Evolutionary conservation across 1,140 invertebrate species (phyloP).

Genomic region (Asobara japonica): DNA sequence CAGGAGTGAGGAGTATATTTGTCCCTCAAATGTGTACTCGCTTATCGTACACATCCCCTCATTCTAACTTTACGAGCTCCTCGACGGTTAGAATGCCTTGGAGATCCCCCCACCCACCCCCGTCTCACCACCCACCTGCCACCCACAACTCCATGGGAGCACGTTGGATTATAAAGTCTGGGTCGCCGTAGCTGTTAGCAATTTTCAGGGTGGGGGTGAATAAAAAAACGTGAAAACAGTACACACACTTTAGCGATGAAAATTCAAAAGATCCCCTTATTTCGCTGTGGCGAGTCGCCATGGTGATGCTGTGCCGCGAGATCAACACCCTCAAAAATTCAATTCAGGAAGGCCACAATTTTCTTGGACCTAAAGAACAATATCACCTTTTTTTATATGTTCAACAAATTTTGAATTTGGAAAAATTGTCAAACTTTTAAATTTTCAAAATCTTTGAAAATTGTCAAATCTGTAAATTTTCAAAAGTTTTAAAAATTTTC

Average conservation of each 20-base stretch:
- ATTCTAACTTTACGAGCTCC: neutral
- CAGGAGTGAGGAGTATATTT: neutral
- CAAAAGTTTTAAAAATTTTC: too few species aligned
- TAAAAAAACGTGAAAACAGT: neutral
- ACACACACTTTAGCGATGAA: neutral
- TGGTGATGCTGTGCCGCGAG: neutral
- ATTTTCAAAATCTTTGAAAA: too few species aligned
- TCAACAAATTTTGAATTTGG: too few species aligned
- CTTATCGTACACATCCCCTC: constrained; percentile 10
- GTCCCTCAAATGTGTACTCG: neutral
- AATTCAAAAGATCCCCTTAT: constrained; percentile 7
- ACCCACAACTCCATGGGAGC: neutral
- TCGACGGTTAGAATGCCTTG: neutral
- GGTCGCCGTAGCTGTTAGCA: constrained; percentile 7
- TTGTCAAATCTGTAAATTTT: too few species aligned
- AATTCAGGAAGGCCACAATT: neutral
- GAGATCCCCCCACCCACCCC: neutral
- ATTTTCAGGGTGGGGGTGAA: neutral
- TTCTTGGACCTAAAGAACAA: neutral
- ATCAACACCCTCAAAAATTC: constrained; percentile 9
- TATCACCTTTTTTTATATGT: neutral
- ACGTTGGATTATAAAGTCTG: constrained; percentile 8
- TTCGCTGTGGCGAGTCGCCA: neutral
- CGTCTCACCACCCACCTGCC: neutral
- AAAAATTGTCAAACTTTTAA: too few species aligned